Base-by-base conservation (phyloP, 2,113 vertebrate species). In the Oncorhynchus clarkii region DNA sequence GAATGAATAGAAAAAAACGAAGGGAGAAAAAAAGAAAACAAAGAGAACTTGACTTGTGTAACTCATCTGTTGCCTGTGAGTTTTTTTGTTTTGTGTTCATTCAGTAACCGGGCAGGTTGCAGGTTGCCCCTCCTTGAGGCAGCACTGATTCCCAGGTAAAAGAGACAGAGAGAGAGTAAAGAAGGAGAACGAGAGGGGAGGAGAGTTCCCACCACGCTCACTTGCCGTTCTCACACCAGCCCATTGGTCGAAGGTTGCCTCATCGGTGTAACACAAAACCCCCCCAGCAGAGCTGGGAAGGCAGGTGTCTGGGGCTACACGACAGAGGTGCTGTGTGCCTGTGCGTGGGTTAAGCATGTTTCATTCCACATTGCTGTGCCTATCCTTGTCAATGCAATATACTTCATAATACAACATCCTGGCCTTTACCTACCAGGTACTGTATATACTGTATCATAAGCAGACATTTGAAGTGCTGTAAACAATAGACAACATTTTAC, bases 141-240 rank as follows among this genome's bases (percentile, higher is more conserved):
- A 84, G 82, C 82, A 83, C 85, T 74, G 88, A 90, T 90, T 92
- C 89, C 88, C 93, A 93, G 92, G 91, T 29, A 29, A 69, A 45
- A 45, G 39, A 45, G 9, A 11, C 26, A 72, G 67, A 34, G 57
- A 62, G 57, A 57, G 57, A 22, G 59, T 16, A 27, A 29, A 73
- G 4, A 18, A 2, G 14, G 73, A 84, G 84, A 90, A 83, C 70
- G 81, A 73, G 84, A 92, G 84, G 93, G 94, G 94, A 92, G 94
- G 94, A 95, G 94, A 94, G 84, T 95, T 95, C 94, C 93, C 95
- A 95, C 94, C 94, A 91, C 90, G 83, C 88, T 91, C 79, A 80
- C 86, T 89, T 85, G 90, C 88, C 84, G 91, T 93, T 94, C 91
- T 92, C 93, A 93, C 91, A 88, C 76, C 80, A 86, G 90, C 88